Conservation (phyloP, 2,888 invertebrate genomes). For the Hesperia comma region DNA sequence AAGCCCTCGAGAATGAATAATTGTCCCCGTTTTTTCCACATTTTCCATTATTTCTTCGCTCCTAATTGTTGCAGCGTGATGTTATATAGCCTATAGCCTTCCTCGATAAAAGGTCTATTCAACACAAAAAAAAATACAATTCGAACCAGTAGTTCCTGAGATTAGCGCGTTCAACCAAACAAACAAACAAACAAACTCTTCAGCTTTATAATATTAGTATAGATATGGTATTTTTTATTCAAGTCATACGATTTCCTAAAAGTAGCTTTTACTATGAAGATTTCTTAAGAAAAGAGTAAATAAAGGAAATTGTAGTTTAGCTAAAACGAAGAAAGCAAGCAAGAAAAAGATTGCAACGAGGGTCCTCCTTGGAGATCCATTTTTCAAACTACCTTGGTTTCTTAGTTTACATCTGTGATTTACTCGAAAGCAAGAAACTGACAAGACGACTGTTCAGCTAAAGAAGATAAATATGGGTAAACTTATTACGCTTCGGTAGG, state of each 20-base stretch:
- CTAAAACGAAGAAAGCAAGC: slow-evolving; percentile 53
- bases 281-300: slow-evolving; percentile 54
- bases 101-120: no score
- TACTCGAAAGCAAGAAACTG: slow-evolving; percentile 45
- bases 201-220: no score
- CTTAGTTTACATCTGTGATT: slow-evolving; percentile 69
- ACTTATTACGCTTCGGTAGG: slow-evolving; percentile 6
- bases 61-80: no score
- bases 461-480: slow-evolving; percentile 32
- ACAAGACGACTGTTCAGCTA: slow-evolving; percentile 24
- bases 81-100: no score
- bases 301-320: slow-evolving; percentile 67
- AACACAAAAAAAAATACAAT: no score
- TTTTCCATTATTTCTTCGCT: no score
- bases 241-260: slow-evolving; percentile 27
- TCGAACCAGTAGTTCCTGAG: no score
- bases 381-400: slow-evolving; percentile 72
- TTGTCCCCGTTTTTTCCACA: no score
- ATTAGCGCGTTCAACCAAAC: no score
- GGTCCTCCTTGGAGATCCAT: slow-evolving; percentile 68
- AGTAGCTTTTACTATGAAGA: slow-evolving; percentile 32
- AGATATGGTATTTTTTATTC: no score
- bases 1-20: no score
- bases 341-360: slow-evolving; percentile 61
- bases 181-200: no score